Base-by-base conservation (phyloP, 2,797 vertebrate species). In the Muscicapa striata region DNA sequence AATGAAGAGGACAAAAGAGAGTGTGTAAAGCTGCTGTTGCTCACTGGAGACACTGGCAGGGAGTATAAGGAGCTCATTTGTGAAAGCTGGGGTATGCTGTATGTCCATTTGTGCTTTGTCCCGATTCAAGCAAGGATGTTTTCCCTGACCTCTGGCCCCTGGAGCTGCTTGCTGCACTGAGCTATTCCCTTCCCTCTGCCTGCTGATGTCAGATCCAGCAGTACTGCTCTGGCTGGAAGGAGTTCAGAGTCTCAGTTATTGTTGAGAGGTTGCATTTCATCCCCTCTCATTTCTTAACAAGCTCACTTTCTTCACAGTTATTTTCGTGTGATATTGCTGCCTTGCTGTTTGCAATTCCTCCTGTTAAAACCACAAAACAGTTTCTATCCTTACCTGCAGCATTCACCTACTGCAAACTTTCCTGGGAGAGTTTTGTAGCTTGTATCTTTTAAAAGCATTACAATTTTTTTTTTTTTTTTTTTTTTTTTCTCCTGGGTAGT, bases 31-130 rank as follows among this genome's bases (percentile, higher is more conserved):
- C 97, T 99, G 52, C 98, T 99, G 77, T 97, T 98, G 84, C 95
- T 96, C 6, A 17, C 99, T 20, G 97, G 98, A 62, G 97, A 97
- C 2, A 57, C 96, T 17, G 98, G 98, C 52, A 97, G 97, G 93
- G 98, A 98, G 67, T 98, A 98, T 94, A 99, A 99, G 96, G 99
- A 99, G 96, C 94, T 99, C 58, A 98, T 99, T 91, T 99, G 98
- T 97, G 98, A 99, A 97, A 98, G 98, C 97, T 97, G 97, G 0
- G 98, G 98, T 99, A 96, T 23, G 64, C n/a, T 6, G 64, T 6
- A 0, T 5, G 29, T 80, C 63, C 72, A 27, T 63, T 26, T 6
- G 0, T 27, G 48, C 54, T 90, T 93, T 57, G 62, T 54, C 38
- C 63, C 34, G 46, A 34, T 67, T 85, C 75, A n/a, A 72, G 40